A percentile compares a stretch with the other conserved stretches of the same genome.
These are phyloP conservation scores for Sparus aurata DNA, from an alignment of 2,797 vertebrate species.

Conservation along the genomic window DNA sequence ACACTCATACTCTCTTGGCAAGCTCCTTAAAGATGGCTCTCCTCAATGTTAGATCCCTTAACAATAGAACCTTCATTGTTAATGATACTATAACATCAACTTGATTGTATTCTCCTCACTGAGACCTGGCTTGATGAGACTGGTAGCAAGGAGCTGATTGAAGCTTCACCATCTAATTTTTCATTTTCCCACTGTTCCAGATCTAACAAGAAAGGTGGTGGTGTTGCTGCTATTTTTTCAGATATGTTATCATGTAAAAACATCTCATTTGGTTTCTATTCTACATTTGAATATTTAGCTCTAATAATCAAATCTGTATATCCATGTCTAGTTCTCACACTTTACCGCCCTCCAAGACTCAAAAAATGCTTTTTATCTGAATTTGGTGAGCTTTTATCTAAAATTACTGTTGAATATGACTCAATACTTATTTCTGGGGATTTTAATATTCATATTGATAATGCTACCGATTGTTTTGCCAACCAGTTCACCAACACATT, in stretches of 20 bases:
- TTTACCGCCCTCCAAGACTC: not conserved
- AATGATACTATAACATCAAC: too few relatives aligned
- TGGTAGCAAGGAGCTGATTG: not conserved
- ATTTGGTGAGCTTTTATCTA: slow-evolving; percentile 6
- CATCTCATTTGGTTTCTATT: not conserved
- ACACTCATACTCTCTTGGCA: too few relatives aligned
- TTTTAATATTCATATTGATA: too few relatives aligned
- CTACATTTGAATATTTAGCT: not conserved
- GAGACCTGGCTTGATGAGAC: too few relatives aligned
- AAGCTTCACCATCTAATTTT: not conserved
- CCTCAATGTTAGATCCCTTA: too few relatives aligned
- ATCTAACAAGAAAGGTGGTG: not conserved
- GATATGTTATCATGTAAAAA: not conserved
- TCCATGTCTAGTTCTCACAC: not conserved
- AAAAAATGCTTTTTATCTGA: slow-evolving; percentile 2
- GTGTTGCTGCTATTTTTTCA: not conserved
- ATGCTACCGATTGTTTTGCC: too few relatives aligned
- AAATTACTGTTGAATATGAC: not conserved
- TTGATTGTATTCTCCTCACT: too few relatives aligned
- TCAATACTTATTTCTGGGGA: not conserved
- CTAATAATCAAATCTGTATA: not conserved
- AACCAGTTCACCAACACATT: too few relatives aligned
- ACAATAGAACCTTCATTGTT: too few relatives aligned
- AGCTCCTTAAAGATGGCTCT: too few relatives aligned
- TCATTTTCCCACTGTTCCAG: not conserved